Conservation (phyloP, 2,888 invertebrate species). For the Odontothrips loti region DNA sequence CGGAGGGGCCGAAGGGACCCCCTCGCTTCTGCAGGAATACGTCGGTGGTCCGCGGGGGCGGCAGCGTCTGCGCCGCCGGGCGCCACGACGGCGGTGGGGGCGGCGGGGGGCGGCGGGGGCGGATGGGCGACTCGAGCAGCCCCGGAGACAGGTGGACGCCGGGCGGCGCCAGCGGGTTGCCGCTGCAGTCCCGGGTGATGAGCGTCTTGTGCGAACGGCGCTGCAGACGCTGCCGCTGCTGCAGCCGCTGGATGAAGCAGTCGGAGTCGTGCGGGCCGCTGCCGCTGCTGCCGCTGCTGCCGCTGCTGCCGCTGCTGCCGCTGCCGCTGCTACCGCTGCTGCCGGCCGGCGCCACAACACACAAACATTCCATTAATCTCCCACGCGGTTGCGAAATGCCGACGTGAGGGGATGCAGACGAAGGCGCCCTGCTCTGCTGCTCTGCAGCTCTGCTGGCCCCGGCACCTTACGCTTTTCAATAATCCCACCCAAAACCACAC, state of each 20-base stretch:
- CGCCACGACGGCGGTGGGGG: conserved; percentile 44
- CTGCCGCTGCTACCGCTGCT: neutral
- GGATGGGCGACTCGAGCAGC: conserved; percentile 42
- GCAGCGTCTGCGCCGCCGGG: conserved; percentile 42
- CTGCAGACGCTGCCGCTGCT: neutral
- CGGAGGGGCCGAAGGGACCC: too few relatives aligned
- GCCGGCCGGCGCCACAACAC: too few relatives aligned
- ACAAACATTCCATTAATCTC: too few relatives aligned
- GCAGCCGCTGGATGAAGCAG: neutral
- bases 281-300: neutral
- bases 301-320: neutral
- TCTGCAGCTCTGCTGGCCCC: too few relatives aligned
- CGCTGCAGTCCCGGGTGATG: conserved; percentile 10
- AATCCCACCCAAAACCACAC: neutral
- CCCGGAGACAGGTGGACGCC: neutral
- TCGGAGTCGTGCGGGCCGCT: neutral
- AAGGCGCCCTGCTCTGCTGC: too few relatives aligned
- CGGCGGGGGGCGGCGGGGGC: conserved; percentile 48
- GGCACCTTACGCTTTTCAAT: neutral
- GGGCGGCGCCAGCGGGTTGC: conserved; percentile 13
- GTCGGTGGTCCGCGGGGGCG: conserved; percentile 6
- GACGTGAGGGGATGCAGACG: too few relatives aligned
- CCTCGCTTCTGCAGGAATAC: neutral
- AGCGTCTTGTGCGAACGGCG: neutral
- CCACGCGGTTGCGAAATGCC: too few relatives aligned